Evolutionary conservation across 2,888 invertebrate species (phyloP), one percentile per base, ranked within the genome.

Genomic region (Unio delphinus): DNA sequence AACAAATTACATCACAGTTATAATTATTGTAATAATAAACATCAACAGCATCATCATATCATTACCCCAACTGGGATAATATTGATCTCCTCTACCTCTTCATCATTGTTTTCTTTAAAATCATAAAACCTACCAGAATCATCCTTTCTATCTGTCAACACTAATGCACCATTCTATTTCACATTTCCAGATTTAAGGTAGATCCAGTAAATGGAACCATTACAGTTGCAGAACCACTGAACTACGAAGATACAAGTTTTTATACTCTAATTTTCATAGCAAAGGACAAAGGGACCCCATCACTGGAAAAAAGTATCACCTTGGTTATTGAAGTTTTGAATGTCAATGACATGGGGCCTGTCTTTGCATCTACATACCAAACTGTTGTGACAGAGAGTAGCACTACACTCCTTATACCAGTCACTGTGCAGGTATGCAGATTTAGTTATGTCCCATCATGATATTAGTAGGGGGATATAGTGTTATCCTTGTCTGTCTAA

Each of bases 111-210:
- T 45, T 45, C 45, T 45, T 45, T 11, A 45, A 45, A 45, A 45
- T 45, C 45, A 15, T 45, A 0, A 45, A 45, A 15, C 11, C 45
- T 45, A 45, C 45, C 34, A 34, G 34, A 34, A 34, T 45, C 11
- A 45, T 45, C 15, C 3, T 15, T 45, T 45, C 45, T 15, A 45
- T 11, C 45, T 45, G 15, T 45, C 45, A 45, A 45, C 11, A 15
- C 15, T 45, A 45, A 45, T 15, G 45, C 45, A 45, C 45, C 15
- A 45, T 45, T 45, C 15, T 45, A 45, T 45, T 45, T 45, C 8
- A 45, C 11, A n/a, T 57, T 75, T 78, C n/a, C 73, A 87, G 87
- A 61, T 97, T 97, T 88, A 90, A 94, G 23, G 89, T 97, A 84
- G 95, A 97, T 89, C 92, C 94, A 61, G 91, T 92, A 28, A 94